Conservation (phyloP, 2,888 invertebrate species). For the Ophioninae sp. region DNA sequence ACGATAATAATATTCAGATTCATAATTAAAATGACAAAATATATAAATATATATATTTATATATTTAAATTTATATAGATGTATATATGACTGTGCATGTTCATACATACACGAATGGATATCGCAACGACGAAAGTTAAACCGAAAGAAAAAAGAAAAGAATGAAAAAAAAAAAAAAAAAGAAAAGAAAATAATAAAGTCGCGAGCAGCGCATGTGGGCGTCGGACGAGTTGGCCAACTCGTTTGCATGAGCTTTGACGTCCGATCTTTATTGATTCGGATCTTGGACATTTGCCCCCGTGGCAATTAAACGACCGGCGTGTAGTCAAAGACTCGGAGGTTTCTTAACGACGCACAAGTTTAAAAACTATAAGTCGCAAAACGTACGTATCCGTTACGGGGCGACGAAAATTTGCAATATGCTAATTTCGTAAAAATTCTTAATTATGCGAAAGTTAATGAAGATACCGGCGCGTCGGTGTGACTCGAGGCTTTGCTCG, state of each 20-base stretch:
- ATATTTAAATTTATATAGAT: not conserved
- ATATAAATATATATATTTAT: not conserved
- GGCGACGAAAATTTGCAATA: slow-evolving; percentile 29
- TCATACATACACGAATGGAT: not conserved
- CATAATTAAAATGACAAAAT: too few species aligned
- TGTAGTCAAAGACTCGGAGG: slow-evolving; percentile 33
- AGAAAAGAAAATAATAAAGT: slow-evolving; percentile 17
- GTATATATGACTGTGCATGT: not conserved
- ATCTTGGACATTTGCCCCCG: slow-evolving; percentile 43
- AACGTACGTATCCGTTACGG: not conserved
- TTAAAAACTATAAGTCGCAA: slow-evolving; percentile 4
- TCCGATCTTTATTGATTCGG: slow-evolving; percentile 54
- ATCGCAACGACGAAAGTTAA: slow-evolving; percentile 24
- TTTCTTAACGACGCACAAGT: slow-evolving; percentile 17
- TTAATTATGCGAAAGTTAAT: slow-evolving; percentile 37
- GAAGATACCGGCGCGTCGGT: slow-evolving; percentile 20
- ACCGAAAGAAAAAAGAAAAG: slow-evolving; percentile 42
- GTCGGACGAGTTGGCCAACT: slow-evolving; percentile 44
- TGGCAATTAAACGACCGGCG: slow-evolving; percentile 51
- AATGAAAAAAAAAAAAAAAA: slow-evolving; percentile 12
- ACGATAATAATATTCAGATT: too few species aligned
- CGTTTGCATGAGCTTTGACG: slow-evolving; percentile 56
- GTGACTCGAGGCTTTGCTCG: not conserved
- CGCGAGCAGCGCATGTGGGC: slow-evolving; percentile 50
- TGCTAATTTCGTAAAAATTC: slow-evolving; percentile 17